These are phyloP conservation scores for Idaea aversata DNA, from an alignment of 2,888 invertebrate genomes.

Conservation along the genomic window DNA sequence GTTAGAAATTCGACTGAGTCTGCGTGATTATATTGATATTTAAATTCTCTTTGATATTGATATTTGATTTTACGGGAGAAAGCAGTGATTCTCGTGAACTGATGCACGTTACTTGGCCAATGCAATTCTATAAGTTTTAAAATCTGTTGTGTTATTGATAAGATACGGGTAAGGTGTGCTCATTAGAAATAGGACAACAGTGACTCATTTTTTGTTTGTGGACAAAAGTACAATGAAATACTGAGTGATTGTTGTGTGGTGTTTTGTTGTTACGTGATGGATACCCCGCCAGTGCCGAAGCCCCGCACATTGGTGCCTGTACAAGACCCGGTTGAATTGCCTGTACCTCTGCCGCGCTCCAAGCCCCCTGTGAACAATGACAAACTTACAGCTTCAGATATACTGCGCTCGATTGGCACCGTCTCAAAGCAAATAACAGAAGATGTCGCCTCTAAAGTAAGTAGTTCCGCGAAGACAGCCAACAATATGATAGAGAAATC, in stretches of 20 bases:
- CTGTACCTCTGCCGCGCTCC: constrained; percentile 78
- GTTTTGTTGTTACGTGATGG: constrained; percentile 42
- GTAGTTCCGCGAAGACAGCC: constrained; percentile 60
- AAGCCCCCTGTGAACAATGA: constrained; percentile 52
- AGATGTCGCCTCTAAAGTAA: constrained; percentile 78
- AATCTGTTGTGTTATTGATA: not conserved
- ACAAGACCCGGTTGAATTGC: constrained; percentile 53
- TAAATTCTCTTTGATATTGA: no score
- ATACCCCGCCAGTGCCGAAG: constrained; percentile 70
- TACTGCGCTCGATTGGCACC: constrained; percentile 73
- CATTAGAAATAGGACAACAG: not conserved
- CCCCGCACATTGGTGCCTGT: constrained; percentile 52
- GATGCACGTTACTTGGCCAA: not conserved
- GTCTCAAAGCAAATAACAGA: constrained; percentile 80
- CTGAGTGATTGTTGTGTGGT: not conserved
- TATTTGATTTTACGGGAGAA: not conserved
- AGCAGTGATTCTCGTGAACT: not conserved
- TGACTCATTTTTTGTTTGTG: constrained; percentile 4
- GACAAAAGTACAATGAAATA: constrained; percentile 1
- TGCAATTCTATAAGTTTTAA: not conserved
- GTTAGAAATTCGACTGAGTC: not conserved
- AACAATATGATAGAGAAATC: constrained; percentile 67
- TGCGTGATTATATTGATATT: not conserved
- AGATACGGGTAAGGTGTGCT: not conserved
- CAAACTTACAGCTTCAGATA: constrained; percentile 62